These are phyloP conservation scores for Chromis chromis DNA, from an alignment of 2,797 vertebrate genomes.

Conservation along the genomic window DNA sequence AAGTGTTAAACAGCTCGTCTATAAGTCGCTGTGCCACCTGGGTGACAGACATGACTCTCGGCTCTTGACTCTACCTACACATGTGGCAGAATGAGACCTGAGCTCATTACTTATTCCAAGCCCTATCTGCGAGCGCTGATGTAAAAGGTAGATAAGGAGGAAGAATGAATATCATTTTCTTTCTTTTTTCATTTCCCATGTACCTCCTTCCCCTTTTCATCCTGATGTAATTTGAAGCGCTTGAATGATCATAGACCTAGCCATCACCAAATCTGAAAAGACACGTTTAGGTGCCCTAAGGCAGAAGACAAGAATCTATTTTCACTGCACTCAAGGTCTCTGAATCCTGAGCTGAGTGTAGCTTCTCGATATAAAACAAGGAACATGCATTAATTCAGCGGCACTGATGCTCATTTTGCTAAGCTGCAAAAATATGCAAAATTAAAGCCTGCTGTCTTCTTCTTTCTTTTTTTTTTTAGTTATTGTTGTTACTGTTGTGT, in stretches of 20 bases:
- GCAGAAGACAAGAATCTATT: slow-evolving; percentile 81
- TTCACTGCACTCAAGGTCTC: slow-evolving; percentile 75
- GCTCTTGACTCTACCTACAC: slow-evolving; percentile 44
- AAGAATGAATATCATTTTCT: slow-evolving; percentile 81
- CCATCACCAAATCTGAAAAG: slow-evolving; percentile 83
- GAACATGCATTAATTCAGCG: slow-evolving; percentile 62
- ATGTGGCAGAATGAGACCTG: slow-evolving; percentile 40
- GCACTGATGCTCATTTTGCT: slow-evolving; percentile 64
- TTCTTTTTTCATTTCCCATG: slow-evolving; percentile 72
- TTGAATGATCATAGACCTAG: slow-evolving; percentile 82
- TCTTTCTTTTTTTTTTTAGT: slow-evolving; percentile 23
- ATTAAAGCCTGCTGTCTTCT: slow-evolving; percentile 41
- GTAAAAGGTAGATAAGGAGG: slow-evolving; percentile 81
- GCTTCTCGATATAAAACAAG: slow-evolving; percentile 64
- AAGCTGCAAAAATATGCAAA: slow-evolving; percentile 73
- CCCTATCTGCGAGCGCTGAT: slow-evolving; percentile 71
- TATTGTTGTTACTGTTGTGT: slow-evolving; percentile 57
- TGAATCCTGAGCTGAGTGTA: slow-evolving; percentile 59
- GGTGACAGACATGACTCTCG: slow-evolving; percentile 51
- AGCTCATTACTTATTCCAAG: slow-evolving; percentile 75
- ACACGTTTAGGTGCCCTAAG: slow-evolving; percentile 79
- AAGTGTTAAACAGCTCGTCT: slow-evolving; percentile 47
- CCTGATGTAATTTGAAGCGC: slow-evolving; percentile 83
- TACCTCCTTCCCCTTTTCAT: slow-evolving; percentile 82
- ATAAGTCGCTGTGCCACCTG: slow-evolving; percentile 24